Base-by-base conservation (phyloP, 2,113 vertebrate genomes). In the Mellivora capensis region DNA sequence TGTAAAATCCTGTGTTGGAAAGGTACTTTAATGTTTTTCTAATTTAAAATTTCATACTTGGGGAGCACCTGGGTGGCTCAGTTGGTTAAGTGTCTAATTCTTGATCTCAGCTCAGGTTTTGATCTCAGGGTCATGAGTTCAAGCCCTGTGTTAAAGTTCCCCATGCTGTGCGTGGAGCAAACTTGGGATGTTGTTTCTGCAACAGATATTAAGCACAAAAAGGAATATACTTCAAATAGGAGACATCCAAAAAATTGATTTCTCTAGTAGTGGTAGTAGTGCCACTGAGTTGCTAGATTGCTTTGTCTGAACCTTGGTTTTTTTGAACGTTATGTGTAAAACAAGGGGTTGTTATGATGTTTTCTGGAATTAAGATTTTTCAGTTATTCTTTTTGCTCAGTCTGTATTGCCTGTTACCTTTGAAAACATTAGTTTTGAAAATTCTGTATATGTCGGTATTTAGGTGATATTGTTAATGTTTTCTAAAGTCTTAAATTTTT, bases 361-460 rank as follows among this genome's bases (percentile, higher is more conserved):
- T 91, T 96, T 77, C 29, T 93, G 90, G 83, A 25, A 86, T 93
- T 87, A 59, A 91, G 72, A 91, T 52, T 85, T 92, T 96, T 74
- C 10, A 92, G 1, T 87, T 85, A 77, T 15, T 88, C 6, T 89
- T 31, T 95, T 74, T 91, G 31, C 37, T 80, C 2, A 84, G 15
- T 76, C n/a, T 94, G 0, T 90, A 37, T 94, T 93, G 54, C 7
- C 37, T 42, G 21, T 91, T 37, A 86, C 21, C 17, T 44, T 85
- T 84, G 52, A 88, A 94, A 85, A 72, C 25, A 47, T 86, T 74
- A 91, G 13, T 49, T 96, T 62, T 62, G 31, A 49, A 82, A 93
- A 85, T 61, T 85, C 17, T 87, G 15, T 34, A 10, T 79, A 23
- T 91, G 13, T 87, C 7, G 80, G 17, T 91, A 91, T 96, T 94